phyloP scores from a whole-genome alignment of 2,797 vertebrate genomes.

The Semaprochilodus insignis region DNA sequence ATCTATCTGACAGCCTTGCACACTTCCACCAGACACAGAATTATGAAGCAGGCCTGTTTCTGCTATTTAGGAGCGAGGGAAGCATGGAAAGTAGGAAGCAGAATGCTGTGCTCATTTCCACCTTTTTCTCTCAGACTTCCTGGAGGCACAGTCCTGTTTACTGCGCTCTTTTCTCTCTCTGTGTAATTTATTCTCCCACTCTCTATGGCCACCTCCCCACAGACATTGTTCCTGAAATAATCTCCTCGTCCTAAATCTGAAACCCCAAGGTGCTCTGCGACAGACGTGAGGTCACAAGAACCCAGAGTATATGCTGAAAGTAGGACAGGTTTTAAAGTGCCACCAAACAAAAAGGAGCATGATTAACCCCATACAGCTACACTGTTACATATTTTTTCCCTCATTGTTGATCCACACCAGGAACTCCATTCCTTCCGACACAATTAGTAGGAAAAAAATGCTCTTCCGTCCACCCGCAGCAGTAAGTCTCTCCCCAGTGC shows the following conservation, averaged over 20 bases:
- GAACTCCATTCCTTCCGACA: constrained; percentile 20
- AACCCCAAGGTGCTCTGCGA: constrained; percentile 64
- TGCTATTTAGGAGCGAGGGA: constrained; percentile 22
- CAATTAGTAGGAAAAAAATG: constrained; percentile 39
- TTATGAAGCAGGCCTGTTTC: constrained; percentile 30
- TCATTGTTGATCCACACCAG: neutral
- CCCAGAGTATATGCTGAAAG: constrained; percentile 60
- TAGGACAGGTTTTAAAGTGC: constrained; percentile 68
- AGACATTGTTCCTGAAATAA: constrained; percentile 77
- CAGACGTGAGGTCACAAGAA: constrained; percentile 69
- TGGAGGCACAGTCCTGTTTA: constrained; percentile 48
- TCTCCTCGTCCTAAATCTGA: constrained; percentile 72
- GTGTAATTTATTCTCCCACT: constrained; percentile 57
- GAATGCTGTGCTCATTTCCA: constrained; percentile 33
- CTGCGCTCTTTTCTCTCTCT: constrained; percentile 55
- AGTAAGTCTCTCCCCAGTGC: constrained; percentile 29
- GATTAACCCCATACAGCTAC: constrained; percentile 36
- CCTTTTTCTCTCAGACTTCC: constrained; percentile 34
- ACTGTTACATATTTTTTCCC: constrained; percentile 6
- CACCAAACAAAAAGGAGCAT: constrained; percentile 51
- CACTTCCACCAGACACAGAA: constrained; percentile 28
- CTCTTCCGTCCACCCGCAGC: constrained; percentile 4
- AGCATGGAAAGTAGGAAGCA: constrained; percentile 32
- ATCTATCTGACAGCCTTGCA: constrained; percentile 65
- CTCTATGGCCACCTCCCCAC: constrained; percentile 57